Evolutionary conservation across 2,113 vertebrate species (phyloP).

Genomic region (Glareola pratincola): DNA sequence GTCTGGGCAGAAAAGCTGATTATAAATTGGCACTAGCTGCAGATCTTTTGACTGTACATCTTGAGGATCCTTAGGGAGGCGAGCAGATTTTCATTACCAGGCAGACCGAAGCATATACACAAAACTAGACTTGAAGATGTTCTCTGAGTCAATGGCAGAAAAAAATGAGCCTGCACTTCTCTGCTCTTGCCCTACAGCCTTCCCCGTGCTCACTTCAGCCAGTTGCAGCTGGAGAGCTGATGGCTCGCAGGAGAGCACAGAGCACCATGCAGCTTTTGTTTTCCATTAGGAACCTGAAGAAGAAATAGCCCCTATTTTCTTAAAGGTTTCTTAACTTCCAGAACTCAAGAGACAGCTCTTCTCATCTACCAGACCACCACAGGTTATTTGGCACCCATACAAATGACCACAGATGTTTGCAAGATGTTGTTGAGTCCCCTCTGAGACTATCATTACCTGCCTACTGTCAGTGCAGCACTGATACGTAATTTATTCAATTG

Average conservation of each 20-base stretch:
- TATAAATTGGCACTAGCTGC: not conserved
- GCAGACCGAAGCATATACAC: not conserved
- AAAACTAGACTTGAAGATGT: not conserved
- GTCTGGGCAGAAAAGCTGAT: not conserved
- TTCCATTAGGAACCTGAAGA: not conserved
- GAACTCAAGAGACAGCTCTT: not conserved
- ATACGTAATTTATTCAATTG: conserved; percentile 66
- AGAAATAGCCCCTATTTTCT: not conserved
- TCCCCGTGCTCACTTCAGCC: not conserved
- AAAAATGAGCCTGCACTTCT: not conserved
- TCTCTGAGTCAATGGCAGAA: not conserved
- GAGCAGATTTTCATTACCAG: not conserved
- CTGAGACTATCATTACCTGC: conserved; percentile 52
- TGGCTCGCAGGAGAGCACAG: not conserved
- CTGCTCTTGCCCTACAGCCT: not conserved
- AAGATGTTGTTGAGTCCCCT: conserved; percentile 39
- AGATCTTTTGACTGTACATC: not conserved
- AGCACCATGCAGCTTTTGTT: not conserved
- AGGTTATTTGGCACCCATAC: conserved; percentile 12
- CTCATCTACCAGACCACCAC: not conserved
- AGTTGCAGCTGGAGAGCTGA: not conserved
- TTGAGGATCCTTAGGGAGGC: not conserved
- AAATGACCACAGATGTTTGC: conserved; percentile 55
- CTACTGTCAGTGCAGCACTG: conserved; percentile 7
- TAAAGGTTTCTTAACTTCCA: not conserved